Conservation (phyloP, 2,797 vertebrate genomes). For the Odontamblyopus rebecca region DNA sequence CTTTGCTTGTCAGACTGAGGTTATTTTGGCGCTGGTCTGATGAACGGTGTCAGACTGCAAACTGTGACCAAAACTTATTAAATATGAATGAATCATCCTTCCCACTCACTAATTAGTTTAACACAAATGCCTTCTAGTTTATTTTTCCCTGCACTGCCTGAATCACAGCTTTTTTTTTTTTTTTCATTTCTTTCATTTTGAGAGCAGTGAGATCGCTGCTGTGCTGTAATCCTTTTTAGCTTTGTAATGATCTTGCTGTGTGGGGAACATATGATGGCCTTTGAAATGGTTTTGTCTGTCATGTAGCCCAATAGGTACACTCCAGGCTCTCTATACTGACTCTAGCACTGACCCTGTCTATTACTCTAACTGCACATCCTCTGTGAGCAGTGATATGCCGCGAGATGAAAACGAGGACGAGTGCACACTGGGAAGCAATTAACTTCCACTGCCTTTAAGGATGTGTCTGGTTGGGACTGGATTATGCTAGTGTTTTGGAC, state of each 20-base stretch:
- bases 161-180: background rate
- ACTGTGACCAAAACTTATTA: slow-evolving; percentile 25
- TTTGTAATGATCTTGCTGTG: slow-evolving; percentile 5
- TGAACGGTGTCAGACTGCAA: slow-evolving; percentile 17
- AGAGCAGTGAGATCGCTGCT: background rate
- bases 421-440: slow-evolving; percentile 62
- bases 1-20: background rate
- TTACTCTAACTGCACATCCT: slow-evolving; percentile 25
- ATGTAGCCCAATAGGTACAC: slow-evolving; percentile 3
- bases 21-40: background rate
- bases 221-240: slow-evolving; percentile 2
- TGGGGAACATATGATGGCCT: slow-evolving; percentile 5
- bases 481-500: background rate
- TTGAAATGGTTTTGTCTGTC: background rate
- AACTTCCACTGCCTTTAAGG: slow-evolving; percentile 39
- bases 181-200: background rate
- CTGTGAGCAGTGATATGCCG: slow-evolving; percentile 30
- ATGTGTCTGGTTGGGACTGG: background rate
- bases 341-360: slow-evolving; percentile 31
- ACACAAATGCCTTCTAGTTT: slow-evolving; percentile 14
- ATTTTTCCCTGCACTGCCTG: slow-evolving; percentile 5
- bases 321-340: slow-evolving; percentile 21
- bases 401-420: slow-evolving; percentile 50
- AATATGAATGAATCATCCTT: slow-evolving; percentile 25
- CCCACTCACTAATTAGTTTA: slow-evolving; percentile 24